These are phyloP conservation scores for Pluvialis apricaria DNA, from an alignment of 2,113 vertebrate species.

Conservation along the genomic window DNA sequence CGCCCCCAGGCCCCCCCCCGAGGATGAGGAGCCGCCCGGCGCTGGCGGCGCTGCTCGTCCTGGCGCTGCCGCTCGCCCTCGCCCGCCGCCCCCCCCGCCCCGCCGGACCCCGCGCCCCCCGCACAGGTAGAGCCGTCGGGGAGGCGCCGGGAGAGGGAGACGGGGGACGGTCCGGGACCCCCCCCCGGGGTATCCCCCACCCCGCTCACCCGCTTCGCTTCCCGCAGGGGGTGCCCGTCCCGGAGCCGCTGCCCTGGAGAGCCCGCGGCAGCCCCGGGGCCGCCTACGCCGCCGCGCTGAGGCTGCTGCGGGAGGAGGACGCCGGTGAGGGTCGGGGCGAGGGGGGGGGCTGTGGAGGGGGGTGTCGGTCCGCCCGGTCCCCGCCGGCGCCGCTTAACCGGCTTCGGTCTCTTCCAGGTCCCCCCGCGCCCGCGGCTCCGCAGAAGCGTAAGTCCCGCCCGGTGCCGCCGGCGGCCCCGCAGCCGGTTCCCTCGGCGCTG, in stretches of 20 bases:
- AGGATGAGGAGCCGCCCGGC: too few species aligned
- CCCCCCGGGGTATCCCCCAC: accelerated
- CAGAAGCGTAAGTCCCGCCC: conserved; percentile 73
- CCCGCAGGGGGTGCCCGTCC: background rate
- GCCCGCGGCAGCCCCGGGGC: background rate
- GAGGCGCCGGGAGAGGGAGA: too few species aligned
- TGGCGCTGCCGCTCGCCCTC: too few species aligned
- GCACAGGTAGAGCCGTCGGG: too few species aligned
- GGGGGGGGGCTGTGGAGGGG: too few species aligned
- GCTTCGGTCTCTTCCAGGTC: conserved; percentile 44
- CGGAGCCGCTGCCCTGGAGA: background rate
- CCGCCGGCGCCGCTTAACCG: background rate
- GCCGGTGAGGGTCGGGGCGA: background rate
- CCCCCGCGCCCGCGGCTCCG: conserved; percentile 17
- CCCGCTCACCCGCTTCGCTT: background rate
- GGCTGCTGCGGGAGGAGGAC: background rate
- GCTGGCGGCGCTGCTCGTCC: too few species aligned
- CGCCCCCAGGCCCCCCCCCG: too few species aligned
- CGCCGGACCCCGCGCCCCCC: too few species aligned
- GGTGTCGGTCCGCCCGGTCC: too few species aligned
- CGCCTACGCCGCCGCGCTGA: background rate
- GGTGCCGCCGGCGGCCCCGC: background rate
- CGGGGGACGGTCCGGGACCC: too few species aligned
- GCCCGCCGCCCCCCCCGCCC: too few species aligned
- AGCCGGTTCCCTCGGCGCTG: background rate